These are phyloP conservation scores for Berghia stephanieae DNA, from an alignment of 1,140 invertebrate species.

Conservation along the genomic window DNA sequence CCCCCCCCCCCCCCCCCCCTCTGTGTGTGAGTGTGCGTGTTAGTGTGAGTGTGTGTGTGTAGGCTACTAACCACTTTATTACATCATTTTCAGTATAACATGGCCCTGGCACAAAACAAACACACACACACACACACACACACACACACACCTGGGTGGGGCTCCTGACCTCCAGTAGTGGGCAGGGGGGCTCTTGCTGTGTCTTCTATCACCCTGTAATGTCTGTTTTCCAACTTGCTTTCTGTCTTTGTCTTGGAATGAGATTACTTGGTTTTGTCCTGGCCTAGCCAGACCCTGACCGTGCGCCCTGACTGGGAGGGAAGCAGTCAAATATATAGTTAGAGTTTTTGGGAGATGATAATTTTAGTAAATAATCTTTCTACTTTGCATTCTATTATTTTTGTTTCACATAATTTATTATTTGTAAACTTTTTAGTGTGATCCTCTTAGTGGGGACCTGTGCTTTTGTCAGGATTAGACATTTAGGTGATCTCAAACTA, in stretches of 20 bases:
- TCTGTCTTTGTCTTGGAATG: too few species aligned
- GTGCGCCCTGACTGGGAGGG: background rate
- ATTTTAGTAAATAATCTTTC: background rate
- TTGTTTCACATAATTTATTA: background rate
- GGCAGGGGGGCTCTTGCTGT: too few species aligned
- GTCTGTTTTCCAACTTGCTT: too few species aligned
- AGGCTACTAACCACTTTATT: background rate
- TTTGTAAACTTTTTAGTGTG: background rate
- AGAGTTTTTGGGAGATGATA: background rate
- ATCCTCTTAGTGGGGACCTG: too few species aligned
- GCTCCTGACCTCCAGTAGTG: too few species aligned
- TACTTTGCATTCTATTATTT: background rate
- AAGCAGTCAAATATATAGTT: too few species aligned
- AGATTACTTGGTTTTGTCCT: too few species aligned
- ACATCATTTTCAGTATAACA: background rate
- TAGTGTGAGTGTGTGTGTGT: conserved; percentile 9
- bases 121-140: conserved; percentile 10
- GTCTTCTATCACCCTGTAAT: too few species aligned
- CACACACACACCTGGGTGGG: too few species aligned
- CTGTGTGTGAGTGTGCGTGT: conserved; percentile 13
- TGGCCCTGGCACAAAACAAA: background rate
- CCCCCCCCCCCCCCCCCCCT: background rate
- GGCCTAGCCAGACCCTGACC: background rate
- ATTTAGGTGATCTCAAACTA: too few species aligned
- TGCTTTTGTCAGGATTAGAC: too few species aligned